These are phyloP conservation scores for Amorpha juglandis DNA, from an alignment of 2,888 invertebrate genomes.

Conservation along the genomic window DNA sequence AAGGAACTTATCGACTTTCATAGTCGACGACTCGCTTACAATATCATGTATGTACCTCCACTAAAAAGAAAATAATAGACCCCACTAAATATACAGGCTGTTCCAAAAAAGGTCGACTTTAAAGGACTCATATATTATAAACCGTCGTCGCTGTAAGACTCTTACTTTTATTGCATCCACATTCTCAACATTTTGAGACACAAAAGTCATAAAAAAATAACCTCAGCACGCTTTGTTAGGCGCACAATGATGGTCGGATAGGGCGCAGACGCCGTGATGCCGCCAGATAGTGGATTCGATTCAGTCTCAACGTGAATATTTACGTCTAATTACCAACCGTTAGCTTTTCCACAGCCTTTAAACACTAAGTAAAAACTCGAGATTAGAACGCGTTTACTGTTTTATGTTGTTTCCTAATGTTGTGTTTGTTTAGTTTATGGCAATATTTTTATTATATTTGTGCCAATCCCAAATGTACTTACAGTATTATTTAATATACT, in stretches of 20 bases:
- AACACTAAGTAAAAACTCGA: constrained; percentile 40
- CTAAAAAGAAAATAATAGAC: background rate
- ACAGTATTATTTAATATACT: background rate
- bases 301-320: constrained; percentile 61
- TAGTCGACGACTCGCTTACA: background rate
- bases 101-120: constrained; percentile 8
- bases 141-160: constrained; percentile 32
- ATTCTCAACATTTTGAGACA: constrained; percentile 46
- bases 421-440: background rate
- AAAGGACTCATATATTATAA: constrained; percentile 32
- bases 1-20: background rate
- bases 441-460: background rate
- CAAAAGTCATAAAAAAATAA: constrained; percentile 41
- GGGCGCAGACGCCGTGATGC: constrained; percentile 64
- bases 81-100: background rate
- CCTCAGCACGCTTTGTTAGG: constrained; percentile 54
- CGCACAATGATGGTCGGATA: constrained; percentile 54
- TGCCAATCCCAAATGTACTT: background rate
- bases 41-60: background rate
- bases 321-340: constrained; percentile 67
- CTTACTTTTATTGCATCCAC: constrained; percentile 47
- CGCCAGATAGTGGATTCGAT: constrained; percentile 66
- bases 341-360: constrained; percentile 43
- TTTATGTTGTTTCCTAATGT: constrained; percentile 2
- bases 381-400: constrained; percentile 43